Conservation (phyloP, 53 echinoderm and acorn worm genomes). For the Henricia sp. region DNA sequence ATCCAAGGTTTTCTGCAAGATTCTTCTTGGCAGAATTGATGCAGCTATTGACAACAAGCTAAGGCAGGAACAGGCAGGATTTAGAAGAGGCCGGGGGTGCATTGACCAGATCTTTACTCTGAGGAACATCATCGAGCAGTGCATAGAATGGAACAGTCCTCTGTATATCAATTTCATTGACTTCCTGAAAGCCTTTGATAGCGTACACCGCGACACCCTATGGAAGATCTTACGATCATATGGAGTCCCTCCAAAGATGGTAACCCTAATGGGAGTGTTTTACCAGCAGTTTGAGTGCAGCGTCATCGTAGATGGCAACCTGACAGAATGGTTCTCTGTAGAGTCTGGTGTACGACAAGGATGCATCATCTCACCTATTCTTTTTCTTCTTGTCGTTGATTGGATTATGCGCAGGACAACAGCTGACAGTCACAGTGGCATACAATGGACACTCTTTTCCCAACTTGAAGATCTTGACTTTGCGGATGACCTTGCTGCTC, state of each 20-base stretch:
- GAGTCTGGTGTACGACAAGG: conserved; percentile 38
- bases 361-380: conserved; percentile 24
- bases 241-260: conserved; percentile 32
- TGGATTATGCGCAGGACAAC: conserved; percentile 54
- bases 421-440: conserved; percentile 7
- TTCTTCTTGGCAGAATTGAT: conserved; percentile 7
- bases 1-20: conserved; percentile 30
- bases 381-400: conserved; percentile 50
- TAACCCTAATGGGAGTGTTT: conserved; percentile 1
- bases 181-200: conserved; percentile 58
- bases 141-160: conserved; percentile 27
- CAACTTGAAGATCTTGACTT: conserved; percentile 42
- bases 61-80: conserved; percentile 46
- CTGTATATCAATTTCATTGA: conserved; percentile 38
- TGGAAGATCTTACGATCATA: conserved; percentile 53
- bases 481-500: conserved; percentile 30
- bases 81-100: conserved; percentile 32
- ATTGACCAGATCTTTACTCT: conserved; percentile 47
- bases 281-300: conserved; percentile 16
- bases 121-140: conserved; percentile 7
- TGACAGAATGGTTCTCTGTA: conserved; percentile 44
- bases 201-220: conserved; percentile 46
- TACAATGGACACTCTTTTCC: conserved; percentile 35
- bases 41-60: conserved; percentile 16
- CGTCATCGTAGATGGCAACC: neutral